Base-by-base conservation (phyloP, 2,888 invertebrate species). In the Xanthorhoe spadicearia region DNA sequence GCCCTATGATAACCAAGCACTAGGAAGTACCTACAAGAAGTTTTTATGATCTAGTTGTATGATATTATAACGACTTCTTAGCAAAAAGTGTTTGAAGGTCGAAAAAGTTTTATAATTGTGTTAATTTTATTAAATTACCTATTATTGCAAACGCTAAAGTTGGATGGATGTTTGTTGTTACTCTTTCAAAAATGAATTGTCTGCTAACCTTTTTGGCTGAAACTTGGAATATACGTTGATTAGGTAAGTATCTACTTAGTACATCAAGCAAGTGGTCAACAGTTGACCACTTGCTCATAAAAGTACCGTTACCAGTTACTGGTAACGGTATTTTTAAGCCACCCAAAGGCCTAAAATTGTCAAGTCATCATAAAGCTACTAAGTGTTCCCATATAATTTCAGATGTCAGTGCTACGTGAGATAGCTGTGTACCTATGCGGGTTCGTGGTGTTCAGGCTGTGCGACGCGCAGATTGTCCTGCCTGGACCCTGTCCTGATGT, bases 401-500 rank as follows among this genome's bases (percentile, higher is more conserved):
- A 91, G 91, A 93, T 92, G 93, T 90, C 92, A 1, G 74, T 92
- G 9, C 46, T 92, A 2, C 77, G 86, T 65, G 84, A 84, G 0
- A 90, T 92, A 62, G 92, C 88, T 0, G 88, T 88, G 18, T 93
- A 92, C 73, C 83, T 93, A 23, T 87, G 87, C 69, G 91, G 90
- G 0, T 82, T 89, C 69, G 65, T 85, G 46, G 68, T 81, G 3
- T 46, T 84, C 38, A 79, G 73, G 60, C 2, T 76, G 43, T 76
- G 81, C 70, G 73, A 69, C 6, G 89, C 94, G 0, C 96, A 96
- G 81, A 93, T 96, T 10, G 94, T 95, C 0, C 93, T 94, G 74
- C 89, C 95, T 0, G 95, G 95, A 2, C 78, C 86, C 0, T 96
- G 96, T 75, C 96, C 96, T 0, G 87, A 94, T 15, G 92, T 96